Conservation (phyloP, 2,113 vertebrate species). For the Numenius arquata region DNA sequence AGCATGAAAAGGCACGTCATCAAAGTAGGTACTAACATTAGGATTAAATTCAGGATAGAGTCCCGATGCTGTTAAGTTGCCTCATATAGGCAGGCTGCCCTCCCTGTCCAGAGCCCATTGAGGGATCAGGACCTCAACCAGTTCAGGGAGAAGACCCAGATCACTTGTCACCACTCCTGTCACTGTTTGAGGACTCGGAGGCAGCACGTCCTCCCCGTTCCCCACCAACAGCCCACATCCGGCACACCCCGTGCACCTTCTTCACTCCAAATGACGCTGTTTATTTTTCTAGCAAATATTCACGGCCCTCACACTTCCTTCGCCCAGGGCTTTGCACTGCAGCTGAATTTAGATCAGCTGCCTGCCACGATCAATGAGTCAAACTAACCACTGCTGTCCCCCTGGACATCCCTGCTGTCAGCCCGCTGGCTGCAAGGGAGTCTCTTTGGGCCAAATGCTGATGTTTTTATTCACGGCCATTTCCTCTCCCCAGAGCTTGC, state of each 20-base stretch:
- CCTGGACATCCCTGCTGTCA: not conserved
- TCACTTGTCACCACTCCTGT: not conserved
- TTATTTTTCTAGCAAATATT: not conserved
- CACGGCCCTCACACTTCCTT: not conserved
- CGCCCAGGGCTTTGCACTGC: accelerated
- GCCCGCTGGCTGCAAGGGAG: not conserved
- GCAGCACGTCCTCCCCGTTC: not conserved
- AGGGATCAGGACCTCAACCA: not conserved
- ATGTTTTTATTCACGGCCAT: not conserved
- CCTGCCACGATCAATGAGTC: not conserved
- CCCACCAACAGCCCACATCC: not conserved
- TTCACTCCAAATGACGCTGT: not conserved
- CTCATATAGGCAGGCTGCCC: not conserved
- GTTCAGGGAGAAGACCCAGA: not conserved
- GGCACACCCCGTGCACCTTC: not conserved
- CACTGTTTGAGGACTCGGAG: not conserved
- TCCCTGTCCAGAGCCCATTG: not conserved
- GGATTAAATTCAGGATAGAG: not conserved
- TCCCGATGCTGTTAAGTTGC: not conserved
- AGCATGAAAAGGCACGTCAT: not conserved
- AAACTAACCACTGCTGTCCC: not conserved
- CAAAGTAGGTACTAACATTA: not conserved
- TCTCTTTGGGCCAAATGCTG: not conserved
- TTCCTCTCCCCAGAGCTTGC: not conserved
- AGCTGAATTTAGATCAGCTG: not conserved